phyloP scores from a whole-genome alignment of 2,888 invertebrate species.

The Papilio gigon region DNA sequence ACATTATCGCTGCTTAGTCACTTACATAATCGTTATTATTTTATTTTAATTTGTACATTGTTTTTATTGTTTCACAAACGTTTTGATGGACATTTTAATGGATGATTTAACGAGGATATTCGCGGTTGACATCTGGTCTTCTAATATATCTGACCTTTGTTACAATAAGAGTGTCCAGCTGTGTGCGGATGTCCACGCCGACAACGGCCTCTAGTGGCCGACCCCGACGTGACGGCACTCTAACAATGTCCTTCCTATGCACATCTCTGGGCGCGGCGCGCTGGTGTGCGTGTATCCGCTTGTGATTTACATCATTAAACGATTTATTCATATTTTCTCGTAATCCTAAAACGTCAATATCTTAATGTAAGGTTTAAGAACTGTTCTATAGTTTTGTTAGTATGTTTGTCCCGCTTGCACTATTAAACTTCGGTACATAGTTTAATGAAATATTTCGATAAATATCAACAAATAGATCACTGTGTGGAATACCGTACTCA shows the following conservation, averaged over 20 bases:
- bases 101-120: neutral
- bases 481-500: too few species aligned
- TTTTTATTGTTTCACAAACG: neutral
- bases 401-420: too few species aligned
- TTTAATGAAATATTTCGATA: too few species aligned
- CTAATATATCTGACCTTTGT: slow-evolving; percentile 1
- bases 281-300: slow-evolving; percentile 23
- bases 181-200: slow-evolving; percentile 27
- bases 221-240: slow-evolving; percentile 12
- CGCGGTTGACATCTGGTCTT: neutral
- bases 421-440: too few species aligned
- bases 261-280: slow-evolving; percentile 6
- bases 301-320: slow-evolving; percentile 11
- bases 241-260: slow-evolving; percentile 30
- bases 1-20: neutral
- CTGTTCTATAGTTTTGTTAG: too few species aligned
- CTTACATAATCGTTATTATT: neutral
- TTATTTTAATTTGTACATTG: slow-evolving; percentile 7
- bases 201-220: slow-evolving; percentile 11
- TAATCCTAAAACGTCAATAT: neutral
- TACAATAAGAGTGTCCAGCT: neutral
- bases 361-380: neutral
- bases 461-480: too few species aligned
- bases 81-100: neutral
- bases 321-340: neutral